Evolutionary conservation across 2,113 vertebrate species (phyloP).

Genomic region (Origma solitaria): DNA sequence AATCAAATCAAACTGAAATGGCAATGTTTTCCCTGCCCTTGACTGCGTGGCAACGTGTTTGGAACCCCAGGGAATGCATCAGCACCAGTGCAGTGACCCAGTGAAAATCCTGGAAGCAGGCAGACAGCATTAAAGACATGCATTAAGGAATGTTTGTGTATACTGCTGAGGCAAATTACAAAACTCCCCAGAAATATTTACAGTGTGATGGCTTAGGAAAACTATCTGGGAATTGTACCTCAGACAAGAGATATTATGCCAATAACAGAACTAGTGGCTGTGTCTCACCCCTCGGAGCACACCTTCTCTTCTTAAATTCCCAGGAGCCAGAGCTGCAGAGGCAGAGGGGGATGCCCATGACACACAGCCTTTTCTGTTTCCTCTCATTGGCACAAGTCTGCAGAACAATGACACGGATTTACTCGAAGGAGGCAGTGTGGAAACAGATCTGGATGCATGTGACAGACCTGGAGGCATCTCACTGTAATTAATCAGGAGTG

Average conservation of each 20-base stretch:
- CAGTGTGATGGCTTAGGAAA: neutral
- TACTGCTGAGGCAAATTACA: neutral
- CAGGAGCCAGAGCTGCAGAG: neutral
- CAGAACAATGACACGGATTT: neutral
- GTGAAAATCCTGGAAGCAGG: neutral
- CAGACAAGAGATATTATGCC: neutral
- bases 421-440: neutral
- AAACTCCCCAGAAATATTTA: neutral
- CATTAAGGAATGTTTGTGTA: neutral
- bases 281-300: neutral
- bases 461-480: neutral
- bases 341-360: neutral
- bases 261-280: neutral
- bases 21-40: neutral
- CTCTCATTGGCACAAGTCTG: neutral
- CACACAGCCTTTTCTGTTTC: neutral
- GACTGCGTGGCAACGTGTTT: accelerated
- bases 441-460: neutral
- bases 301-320: neutral
- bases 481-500: neutral
- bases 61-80: neutral
- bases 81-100: neutral
- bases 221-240: neutral
- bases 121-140: neutral
- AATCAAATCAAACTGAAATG: neutral